Conservation (phyloP, 2,113 vertebrate species). For the Scortum barcoo region DNA sequence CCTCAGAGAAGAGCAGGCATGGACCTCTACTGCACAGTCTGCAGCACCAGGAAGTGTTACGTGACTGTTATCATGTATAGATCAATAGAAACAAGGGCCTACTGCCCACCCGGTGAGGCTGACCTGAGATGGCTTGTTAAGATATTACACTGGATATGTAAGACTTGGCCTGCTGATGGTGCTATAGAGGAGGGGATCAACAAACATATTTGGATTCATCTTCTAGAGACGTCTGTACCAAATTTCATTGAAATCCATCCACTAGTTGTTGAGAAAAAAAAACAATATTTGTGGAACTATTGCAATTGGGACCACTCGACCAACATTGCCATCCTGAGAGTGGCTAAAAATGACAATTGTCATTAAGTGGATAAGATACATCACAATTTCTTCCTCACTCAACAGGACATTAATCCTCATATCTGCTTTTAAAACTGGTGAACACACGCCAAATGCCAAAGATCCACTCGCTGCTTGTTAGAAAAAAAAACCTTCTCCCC, state of each 20-base stretch:
- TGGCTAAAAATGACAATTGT: neutral
- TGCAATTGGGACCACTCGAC: neutral
- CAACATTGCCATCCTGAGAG: neutral
- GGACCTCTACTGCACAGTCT: neutral
- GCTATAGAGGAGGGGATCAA: too few relatives aligned
- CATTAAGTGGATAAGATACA: neutral
- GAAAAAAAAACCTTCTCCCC: constrained; percentile 7
- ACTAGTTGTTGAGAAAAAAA: too few relatives aligned
- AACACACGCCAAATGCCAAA: constrained; percentile 6
- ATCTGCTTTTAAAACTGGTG: constrained; percentile 12
- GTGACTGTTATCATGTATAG: constrained; percentile 6
- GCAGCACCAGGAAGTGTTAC: constrained; percentile 23
- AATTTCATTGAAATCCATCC: neutral
- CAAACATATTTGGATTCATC: too few relatives aligned
- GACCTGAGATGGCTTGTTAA: too few relatives aligned
- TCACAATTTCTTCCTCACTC: constrained; percentile 7
- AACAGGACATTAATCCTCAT: neutral
- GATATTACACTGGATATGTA: neutral
- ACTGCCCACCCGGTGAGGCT: neutral
- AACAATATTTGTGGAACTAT: too few relatives aligned
- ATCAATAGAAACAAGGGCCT: neutral
- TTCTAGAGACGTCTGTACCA: neutral
- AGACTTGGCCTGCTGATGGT: neutral
- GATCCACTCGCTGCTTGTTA: constrained; percentile 17
- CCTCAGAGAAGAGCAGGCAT: constrained; percentile 26